Evolutionary conservation across 53 echinoderm and acorn worm genomes (phyloP).

Genomic region (Apostichopus leukothele): DNA sequence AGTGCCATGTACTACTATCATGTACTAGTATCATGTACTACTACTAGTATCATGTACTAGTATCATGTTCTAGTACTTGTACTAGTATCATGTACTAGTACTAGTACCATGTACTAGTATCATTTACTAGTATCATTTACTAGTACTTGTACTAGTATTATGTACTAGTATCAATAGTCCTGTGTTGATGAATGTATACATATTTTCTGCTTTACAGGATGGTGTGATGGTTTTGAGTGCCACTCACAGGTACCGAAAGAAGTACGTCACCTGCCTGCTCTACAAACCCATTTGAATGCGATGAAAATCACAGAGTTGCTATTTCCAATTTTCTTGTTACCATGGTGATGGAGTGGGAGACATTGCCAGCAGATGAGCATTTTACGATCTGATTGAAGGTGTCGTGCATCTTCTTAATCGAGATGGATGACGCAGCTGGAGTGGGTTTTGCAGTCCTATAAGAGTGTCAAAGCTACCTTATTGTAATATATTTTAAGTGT

Average conservation of each 20-base stretch:
- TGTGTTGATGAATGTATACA: too few relatives aligned
- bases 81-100: too few relatives aligned
- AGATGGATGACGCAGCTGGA: not conserved
- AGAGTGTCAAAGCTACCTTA: not conserved
- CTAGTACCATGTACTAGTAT: too few relatives aligned
- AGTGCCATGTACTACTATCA: too few relatives aligned
- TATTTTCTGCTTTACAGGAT: slow-evolving; percentile 62
- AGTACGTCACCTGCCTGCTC: slow-evolving; percentile 96
- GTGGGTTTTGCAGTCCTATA: not conserved
- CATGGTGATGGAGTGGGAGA: not conserved
- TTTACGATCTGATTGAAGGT: not conserved
- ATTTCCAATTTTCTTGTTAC: slow-evolving; percentile 3
- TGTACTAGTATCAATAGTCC: too few relatives aligned
- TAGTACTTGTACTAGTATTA: too few relatives aligned
- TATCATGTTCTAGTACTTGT: too few relatives aligned
- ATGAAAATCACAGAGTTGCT: not conserved
- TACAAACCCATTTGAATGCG: slow-evolving; percentile 88
- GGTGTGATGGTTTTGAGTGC: slow-evolving; percentile 99
- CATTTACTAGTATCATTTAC: too few relatives aligned
- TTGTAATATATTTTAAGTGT: not conserved
- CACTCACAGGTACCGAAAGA: slow-evolving; percentile 98
- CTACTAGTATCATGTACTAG: too few relatives aligned
- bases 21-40: too few relatives aligned
- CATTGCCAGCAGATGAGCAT: not conserved
- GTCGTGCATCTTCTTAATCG: not conserved